Evolutionary conservation across 2,888 invertebrate genomes (phyloP), one percentile per base, ranked within the genome.

Genomic region (Unio pictorum): DNA sequence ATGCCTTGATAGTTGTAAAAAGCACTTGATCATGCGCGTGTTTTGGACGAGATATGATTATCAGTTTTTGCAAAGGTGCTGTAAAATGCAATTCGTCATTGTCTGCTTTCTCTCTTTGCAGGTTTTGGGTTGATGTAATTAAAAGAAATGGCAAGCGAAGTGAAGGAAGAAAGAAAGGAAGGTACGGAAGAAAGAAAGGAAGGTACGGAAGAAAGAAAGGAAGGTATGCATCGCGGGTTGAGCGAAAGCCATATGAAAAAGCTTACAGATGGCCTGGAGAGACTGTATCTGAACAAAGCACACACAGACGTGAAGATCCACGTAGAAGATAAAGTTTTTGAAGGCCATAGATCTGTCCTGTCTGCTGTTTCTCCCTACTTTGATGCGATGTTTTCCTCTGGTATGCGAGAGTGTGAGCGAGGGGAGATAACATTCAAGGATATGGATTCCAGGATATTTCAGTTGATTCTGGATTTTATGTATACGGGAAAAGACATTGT

Each of bases 391-490:
- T 86, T 85, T 72, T 79, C 81, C 4, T 86, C 86, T 1, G 86
- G 84, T 30, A 84, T 86, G 84, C 71, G 79, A 30, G 86, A 86
- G 68, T 82, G 82, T 56, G 76, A 84, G 18, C 84, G 84, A 64
- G 83, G 82, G 8, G 76, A 80, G 34, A 81, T 86, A 1, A 79
- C 75, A 11, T 78, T 86, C 56, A 81, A 82, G 66, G 84, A 85
- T 61, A 82, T 97, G 65, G 93, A 93, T 72, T 93, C 94, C 11
- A 93, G 93, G 78, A 94, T 95, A 86, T 93, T 97, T 92, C 93
- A 94, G 76, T 92, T 93, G 68, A 92, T 97, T 54, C 92, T 97
- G 77, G 93, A 95, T 81, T 97, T 95, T 89, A 94, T 96, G 0
- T 97, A 97, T 89, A 91, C 95, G 61, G 93, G 96, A 65, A 78